Evolutionary conservation across 1,140 invertebrate species (phyloP), one percentile per base, ranked within the genome.

Genomic region (Pollicipes pollicipes): DNA sequence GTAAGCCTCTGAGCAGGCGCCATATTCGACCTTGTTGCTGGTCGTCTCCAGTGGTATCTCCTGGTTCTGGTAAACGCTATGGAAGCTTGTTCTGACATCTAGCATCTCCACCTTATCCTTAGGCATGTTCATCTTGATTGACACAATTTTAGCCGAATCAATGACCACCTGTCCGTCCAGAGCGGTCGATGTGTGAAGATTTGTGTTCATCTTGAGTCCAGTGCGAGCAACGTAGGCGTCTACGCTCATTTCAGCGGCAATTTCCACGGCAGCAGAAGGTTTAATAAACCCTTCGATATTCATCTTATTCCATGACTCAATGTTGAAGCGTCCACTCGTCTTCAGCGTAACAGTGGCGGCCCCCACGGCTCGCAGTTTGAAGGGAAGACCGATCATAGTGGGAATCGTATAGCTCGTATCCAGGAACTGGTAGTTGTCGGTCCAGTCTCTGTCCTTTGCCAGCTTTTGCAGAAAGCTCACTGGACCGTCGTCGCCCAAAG

Each of bases 381-480:
- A 24, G 1, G 64, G 64, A 10, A 66, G 26, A 3, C 64, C 64
- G 28, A 17, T n/a, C 27, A 66, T 3, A 29, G 64, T 66, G 6
- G 64, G 64, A 6, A 66, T 28, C 3, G 28, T 66, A 17, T 66
- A 66, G 28, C 27, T 66, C 3, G 64, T 28, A 17, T 66, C 64
- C 27, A 66, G 28, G 64, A 66, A 66, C 10, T 66, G n/a, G 27
- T 28, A 28, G n/a, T 66, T 66, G n/a, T 66, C 64, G 1, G 64
- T 21, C 27, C 28, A 66, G 8, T 66, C 64, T 29, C 27, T 66
- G 3, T 66, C 64, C 27, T 66, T 21, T 3, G 64, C 70, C 28
- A 74, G 66, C 3, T 72, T 66, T 71, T 71, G 70, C 35, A 74
- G 45, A n/a, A 74, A 28, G 16, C 71, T 70, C 27, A 74, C 17